Evolutionary conservation across 2,888 invertebrate genomes (phyloP).

Genomic region (Sclerodermus sp.): DNA sequence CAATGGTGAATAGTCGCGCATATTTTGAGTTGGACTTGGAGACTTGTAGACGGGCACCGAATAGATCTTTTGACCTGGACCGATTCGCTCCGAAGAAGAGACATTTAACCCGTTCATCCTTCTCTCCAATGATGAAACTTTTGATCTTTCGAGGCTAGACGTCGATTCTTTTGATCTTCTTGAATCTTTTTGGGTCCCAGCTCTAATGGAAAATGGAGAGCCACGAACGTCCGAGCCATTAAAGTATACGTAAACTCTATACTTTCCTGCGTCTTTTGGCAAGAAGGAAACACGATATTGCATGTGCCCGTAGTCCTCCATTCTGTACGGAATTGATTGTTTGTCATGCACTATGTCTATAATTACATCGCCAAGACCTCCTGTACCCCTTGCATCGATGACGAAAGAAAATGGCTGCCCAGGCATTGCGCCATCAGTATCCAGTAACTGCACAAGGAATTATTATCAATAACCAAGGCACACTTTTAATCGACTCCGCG

Average conservation of each 20-base stretch:
- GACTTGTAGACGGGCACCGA: slow-evolving; percentile 41
- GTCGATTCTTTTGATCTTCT: slow-evolving; percentile 43
- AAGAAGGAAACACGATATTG: slow-evolving; percentile 79
- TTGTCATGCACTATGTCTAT: slow-evolving; percentile 91
- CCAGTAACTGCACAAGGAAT: slow-evolving; percentile 60
- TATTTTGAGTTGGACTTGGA: slow-evolving; percentile 37
- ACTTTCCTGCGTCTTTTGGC: slow-evolving; percentile 78
- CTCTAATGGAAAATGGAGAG: slow-evolving; percentile 84
- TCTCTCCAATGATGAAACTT: slow-evolving; percentile 45
- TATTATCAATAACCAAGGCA: no score
- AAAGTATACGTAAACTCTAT: slow-evolving; percentile 87
- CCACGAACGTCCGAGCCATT: slow-evolving; percentile 83
- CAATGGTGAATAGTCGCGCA: slow-evolving; percentile 33
- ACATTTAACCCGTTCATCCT: slow-evolving; percentile 46
- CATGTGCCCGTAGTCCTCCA: slow-evolving; percentile 73
- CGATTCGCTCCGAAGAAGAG: slow-evolving; percentile 26
- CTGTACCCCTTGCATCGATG: slow-evolving; percentile 74
- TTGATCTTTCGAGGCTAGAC: slow-evolving; percentile 37
- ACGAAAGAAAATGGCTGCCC: slow-evolving; percentile 85
- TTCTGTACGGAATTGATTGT: slow-evolving; percentile 79
- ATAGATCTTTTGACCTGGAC: slow-evolving; percentile 37
- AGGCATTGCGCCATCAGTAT: slow-evolving; percentile 81
- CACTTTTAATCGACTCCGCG: no score
- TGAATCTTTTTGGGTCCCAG: slow-evolving; percentile 71
- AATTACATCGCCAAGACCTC: slow-evolving; percentile 83